Percentiles rank a stretch among this genome's conserved stretches.
Conservation (phyloP, 2,888 invertebrate genomes). For the Athetis lepigone region DNA sequence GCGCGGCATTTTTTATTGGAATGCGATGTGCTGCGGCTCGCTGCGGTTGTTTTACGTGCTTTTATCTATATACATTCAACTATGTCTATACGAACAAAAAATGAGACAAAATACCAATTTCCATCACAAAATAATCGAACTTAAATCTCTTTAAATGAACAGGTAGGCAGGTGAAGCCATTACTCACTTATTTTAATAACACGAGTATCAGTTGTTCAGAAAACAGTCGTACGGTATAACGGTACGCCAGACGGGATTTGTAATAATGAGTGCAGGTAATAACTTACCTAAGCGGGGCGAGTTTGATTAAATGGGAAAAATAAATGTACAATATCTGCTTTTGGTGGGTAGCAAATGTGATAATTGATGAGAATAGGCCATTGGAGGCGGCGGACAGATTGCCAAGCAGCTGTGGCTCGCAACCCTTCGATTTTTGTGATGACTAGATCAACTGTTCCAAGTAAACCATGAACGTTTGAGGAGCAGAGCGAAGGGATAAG, state of each 20-base stretch:
- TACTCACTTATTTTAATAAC: conserved; percentile 11
- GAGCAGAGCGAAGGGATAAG: not conserved
- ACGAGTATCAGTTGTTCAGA: conserved; percentile 2
- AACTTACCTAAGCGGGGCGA: conserved; percentile 33
- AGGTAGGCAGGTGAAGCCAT: not conserved
- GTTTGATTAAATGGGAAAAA: conserved; percentile 45
- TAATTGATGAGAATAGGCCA: conserved; percentile 62
- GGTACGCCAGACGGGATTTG: conserved; percentile 5
- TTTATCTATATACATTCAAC: no score
- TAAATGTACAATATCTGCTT: conserved; percentile 61
- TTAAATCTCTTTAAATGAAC: not conserved
- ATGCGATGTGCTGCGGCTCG: no score
- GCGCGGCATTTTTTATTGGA: no score
- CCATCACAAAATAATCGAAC: not conserved
- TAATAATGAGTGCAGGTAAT: conserved; percentile 30
- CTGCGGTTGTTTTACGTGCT: no score
- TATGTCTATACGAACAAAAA: not conserved
- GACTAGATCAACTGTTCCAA: conserved; percentile 24
- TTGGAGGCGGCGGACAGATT: conserved; percentile 45
- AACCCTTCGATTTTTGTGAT: conserved; percentile 24
- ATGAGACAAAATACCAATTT: not conserved
- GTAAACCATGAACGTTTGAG: conserved; percentile 1
- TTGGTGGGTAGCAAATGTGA: conserved; percentile 59
- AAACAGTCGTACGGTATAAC: not conserved
- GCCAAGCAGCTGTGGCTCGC: conserved; percentile 52